A percentile compares a stretch with the other conserved stretches of the same genome.
phyloP scores from a whole-genome alignment of 2,113 vertebrate species.

The Myiozetetes cayanensis region DNA sequence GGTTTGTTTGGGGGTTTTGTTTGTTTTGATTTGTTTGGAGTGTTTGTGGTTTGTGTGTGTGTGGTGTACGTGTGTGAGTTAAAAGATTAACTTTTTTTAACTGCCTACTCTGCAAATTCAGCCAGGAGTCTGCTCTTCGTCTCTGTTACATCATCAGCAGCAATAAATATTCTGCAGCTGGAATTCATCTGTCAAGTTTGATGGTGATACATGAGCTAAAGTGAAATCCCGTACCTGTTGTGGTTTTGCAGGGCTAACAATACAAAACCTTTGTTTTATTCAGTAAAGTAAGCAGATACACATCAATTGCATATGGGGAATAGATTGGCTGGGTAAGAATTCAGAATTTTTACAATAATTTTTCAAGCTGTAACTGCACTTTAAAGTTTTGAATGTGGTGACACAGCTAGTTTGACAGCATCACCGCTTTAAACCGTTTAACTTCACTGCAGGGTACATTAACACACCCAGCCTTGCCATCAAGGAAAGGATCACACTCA shows the following conservation, averaged over 20 bases:
- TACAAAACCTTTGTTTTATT: neutral
- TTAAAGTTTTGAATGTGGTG: conserved; percentile 8
- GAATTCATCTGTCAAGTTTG: neutral
- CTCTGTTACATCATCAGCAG: neutral
- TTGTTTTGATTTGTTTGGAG: neutral
- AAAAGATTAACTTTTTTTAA: neutral
- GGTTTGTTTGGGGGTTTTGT: rapidly evolving
- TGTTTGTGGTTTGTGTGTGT: neutral
- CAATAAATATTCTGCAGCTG: neutral
- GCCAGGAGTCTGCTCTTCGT: neutral
- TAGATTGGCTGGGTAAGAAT: neutral
- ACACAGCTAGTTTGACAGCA: conserved; percentile 17
- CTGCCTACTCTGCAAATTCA: neutral
- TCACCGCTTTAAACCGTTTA: conserved; percentile 8
- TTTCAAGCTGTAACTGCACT: neutral
- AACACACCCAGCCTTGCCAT: neutral
- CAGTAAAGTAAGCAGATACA: neutral
- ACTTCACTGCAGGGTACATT: neutral
- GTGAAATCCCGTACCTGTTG: neutral
- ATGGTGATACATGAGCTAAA: neutral
- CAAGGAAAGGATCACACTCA: neutral
- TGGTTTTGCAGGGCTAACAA: neutral
- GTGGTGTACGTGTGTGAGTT: neutral
- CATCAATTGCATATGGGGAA: neutral
- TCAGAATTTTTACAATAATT: neutral